These are phyloP conservation scores for Synergus umbraculus DNA, from an alignment of 2,888 invertebrate genomes.

Conservation along the genomic window DNA sequence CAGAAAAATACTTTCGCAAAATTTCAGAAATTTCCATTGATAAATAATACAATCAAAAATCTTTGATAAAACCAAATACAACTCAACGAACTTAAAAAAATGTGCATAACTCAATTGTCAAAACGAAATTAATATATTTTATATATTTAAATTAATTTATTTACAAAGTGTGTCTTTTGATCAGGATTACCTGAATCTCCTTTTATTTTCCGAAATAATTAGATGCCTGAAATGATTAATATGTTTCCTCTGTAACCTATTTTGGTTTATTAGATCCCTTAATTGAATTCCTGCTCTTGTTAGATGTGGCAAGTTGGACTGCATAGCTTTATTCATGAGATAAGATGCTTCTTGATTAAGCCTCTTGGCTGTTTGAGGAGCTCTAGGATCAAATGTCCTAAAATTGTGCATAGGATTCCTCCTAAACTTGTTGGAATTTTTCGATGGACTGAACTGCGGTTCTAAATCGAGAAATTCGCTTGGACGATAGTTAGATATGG, in stretches of 20 bases:
- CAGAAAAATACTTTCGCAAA: no score
- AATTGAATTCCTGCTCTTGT: background rate
- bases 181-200: background rate
- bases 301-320: background rate
- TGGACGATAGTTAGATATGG: background rate
- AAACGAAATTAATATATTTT: no score
- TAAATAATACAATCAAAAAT: no score
- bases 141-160: no score
- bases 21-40: no score
- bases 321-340: background rate
- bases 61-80: no score
- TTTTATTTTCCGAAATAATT: background rate
- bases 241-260: background rate
- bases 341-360: background rate
- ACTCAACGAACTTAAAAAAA: no score
- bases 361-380: background rate
- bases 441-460: background rate
- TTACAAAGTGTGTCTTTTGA: no score
- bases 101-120: no score
- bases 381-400: background rate
- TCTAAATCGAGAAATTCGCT: background rate
- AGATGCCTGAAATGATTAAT: background rate
- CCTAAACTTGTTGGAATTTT: background rate
- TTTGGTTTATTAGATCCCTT: background rate
- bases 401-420: background rate